Percentiles rank a stretch among this genome's conserved stretches.
Evolutionary conservation across 2,888 invertebrate genomes (phyloP).

Genomic region (Clitarchus hookeri): DNA sequence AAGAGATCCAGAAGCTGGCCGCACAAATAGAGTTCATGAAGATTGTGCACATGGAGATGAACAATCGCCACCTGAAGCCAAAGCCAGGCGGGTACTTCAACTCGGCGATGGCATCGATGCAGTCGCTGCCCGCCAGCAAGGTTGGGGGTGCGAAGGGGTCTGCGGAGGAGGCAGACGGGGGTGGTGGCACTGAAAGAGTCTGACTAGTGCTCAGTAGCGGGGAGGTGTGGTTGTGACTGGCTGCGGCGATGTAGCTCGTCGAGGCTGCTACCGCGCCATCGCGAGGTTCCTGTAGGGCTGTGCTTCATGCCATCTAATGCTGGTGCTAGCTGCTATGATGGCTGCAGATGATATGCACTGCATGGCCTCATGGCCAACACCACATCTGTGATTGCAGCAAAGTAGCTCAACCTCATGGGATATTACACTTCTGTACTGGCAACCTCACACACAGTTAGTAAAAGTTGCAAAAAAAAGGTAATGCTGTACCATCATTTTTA

Average conservation of each 20-base stretch:
- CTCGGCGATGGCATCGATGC: constrained; percentile 37
- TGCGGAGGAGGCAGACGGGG: constrained; percentile 35
- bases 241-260: constrained; percentile 19
- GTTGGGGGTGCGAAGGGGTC: constrained; percentile 7
- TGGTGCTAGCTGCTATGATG: background rate
- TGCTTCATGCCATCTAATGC: background rate
- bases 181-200: constrained; percentile 49
- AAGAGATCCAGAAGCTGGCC: constrained; percentile 88
- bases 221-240: constrained; percentile 50
- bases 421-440: no score
- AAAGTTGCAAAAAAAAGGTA: no score
- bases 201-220: constrained; percentile 53
- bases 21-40: constrained; percentile 93
- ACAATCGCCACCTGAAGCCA: constrained; percentile 85
- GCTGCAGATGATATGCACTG: background rate
- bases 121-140: constrained; percentile 17
- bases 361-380: background rate
- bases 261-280: background rate
- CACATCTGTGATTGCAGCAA: no score
- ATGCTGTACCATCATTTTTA: no score
- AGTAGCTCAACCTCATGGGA: no score
- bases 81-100: constrained; percentile 79
- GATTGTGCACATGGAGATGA: constrained; percentile 91
- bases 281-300: background rate
- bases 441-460: no score